These are phyloP conservation scores for Lycophotia porphyrea DNA, from an alignment of 2,888 invertebrate genomes.

Conservation along the genomic window DNA sequence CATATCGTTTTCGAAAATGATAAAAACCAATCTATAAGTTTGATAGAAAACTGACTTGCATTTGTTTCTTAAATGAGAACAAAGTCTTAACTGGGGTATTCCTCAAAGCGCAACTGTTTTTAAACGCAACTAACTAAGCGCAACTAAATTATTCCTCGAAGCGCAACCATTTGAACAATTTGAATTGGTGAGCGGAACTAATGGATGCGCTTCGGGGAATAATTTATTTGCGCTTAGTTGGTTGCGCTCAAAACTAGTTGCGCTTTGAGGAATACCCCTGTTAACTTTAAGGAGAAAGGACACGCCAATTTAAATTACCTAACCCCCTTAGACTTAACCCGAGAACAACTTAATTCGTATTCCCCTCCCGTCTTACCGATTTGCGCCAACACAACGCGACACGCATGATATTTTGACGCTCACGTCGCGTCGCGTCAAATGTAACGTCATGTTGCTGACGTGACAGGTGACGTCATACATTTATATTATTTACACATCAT, in stretches of 20 bases:
- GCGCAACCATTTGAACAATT: no score
- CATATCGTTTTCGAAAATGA: neutral
- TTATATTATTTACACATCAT: conserved; percentile 42
- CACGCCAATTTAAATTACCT: conserved; percentile 7
- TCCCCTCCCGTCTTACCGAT: conserved; percentile 29
- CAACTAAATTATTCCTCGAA: no score
- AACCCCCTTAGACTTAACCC: neutral
- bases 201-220: no score
- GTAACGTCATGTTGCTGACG: conserved; percentile 30
- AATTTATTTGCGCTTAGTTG: no score
- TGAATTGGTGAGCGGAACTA: no score
- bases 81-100: no score
- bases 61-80: neutral
- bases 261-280: no score
- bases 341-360: conserved; percentile 36
- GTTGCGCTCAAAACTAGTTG: no score
- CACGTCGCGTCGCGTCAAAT: conserved; percentile 48
- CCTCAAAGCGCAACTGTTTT: no score
- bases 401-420: conserved; percentile 33
- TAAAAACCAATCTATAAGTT: neutral
- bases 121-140: no score
- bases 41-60: neutral
- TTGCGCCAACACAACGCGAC: conserved; percentile 11
- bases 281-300: neutral
- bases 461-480: conserved; percentile 35